Evolutionary conservation across 2,113 vertebrate genomes (phyloP).

Genomic region (Pelobates fuscus): DNA sequence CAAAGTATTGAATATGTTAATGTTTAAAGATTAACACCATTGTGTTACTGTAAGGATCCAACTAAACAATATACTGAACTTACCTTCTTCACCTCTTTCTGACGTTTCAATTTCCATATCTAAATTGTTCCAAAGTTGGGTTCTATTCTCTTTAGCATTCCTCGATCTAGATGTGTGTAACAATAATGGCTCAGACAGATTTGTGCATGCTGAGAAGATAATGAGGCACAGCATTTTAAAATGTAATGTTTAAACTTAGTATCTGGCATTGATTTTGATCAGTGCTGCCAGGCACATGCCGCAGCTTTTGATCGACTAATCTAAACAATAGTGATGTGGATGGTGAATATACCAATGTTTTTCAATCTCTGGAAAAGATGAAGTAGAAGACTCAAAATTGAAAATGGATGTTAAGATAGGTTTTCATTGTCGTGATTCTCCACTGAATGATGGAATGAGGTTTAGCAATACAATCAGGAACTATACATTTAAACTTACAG

Average conservation of each 20-base stretch:
- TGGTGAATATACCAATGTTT: conserved; percentile 9
- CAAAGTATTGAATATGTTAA: too few species aligned
- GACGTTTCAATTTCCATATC: conserved; percentile 19
- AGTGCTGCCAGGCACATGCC: conserved; percentile 30
- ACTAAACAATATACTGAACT: too few species aligned
- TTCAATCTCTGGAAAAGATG: background rate
- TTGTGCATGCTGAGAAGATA: conserved; percentile 46
- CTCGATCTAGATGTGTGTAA: conserved; percentile 21
- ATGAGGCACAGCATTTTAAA: conserved; percentile 39
- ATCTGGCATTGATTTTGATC: conserved; percentile 41
- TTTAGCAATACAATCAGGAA: conserved; percentile 9
- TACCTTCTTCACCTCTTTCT: background rate
- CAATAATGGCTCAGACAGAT: conserved; percentile 34
- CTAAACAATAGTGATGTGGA: conserved; percentile 16
- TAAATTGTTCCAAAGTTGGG: conserved; percentile 17
- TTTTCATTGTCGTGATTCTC: background rate
- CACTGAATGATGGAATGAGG: background rate
- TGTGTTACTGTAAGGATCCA: too few species aligned
- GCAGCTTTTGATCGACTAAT: conserved; percentile 33
- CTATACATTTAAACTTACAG: conserved; percentile 2
- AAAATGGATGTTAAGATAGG: background rate
- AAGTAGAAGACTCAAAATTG: background rate
- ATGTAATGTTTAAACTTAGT: conserved; percentile 44
- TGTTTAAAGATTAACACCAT: too few species aligned
- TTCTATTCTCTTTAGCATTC: conserved; percentile 18